Evolutionary conservation across 2,113 vertebrate genomes (phyloP), one percentile per base, ranked within the genome.

Genomic region (Periophthalmodon schlosseri): DNA sequence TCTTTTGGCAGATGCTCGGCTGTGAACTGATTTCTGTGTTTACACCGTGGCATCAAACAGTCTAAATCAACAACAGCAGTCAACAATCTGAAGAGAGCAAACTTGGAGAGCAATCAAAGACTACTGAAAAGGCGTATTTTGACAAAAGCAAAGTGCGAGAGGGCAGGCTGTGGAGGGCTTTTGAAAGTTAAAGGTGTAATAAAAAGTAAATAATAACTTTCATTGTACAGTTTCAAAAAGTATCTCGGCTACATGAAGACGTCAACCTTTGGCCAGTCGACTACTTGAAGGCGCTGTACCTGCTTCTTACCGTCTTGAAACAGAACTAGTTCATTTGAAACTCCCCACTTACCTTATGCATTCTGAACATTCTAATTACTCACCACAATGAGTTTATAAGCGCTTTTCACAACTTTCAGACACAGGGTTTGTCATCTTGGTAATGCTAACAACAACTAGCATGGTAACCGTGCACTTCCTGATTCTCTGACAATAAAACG

Each of bases 1-100:
- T 88, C 60, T 63, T 72, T 74, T 81, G 70, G 78, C 69, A 79
- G 2, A 23, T 56, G 39, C 56, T 76, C 39, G 16, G 20, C 16
- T 28, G 50, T 74, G 50, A 84, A 73, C 16, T 70, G 36, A 23
- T 72, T 75, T 34, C 73, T 78, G 34, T 33, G 52, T 47, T 57
- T 44, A 36, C 13, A 36, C 65, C 57, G 14, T 12, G 33, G 63
- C 28, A 82, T 39, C 28, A 70, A 79, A 84, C 20, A 36, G 70
- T 58, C 36, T 70, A 70, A 23, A 34, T 16, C 2, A 24, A 73
- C 64, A 69, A 33, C 12, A 12, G 61, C 24, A 72, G 79, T 75
- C 69, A 87, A 73, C 74, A 56, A 50, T 28, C 12, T 24, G 44
- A 24, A 72, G 36, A 66, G 15, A 47, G 73, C 23, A 70, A 65